Conservation (phyloP, 2,888 invertebrate species). For the Phlogophora meticulosa region DNA sequence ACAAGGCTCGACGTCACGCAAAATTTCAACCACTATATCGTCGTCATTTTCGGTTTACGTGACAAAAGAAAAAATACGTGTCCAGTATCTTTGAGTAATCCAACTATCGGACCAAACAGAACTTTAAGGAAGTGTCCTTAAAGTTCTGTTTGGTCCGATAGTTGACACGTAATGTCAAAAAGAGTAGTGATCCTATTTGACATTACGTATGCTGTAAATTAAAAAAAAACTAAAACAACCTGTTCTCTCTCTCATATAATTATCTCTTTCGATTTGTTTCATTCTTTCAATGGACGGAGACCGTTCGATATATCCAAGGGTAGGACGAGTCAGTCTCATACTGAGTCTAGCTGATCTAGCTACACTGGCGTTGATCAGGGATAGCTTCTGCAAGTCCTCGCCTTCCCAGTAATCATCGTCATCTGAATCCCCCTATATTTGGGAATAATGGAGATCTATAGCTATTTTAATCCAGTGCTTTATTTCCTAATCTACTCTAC, state of each 20-base stretch:
- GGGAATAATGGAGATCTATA: background rate
- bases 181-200: too few relatives aligned
- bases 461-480: background rate
- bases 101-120: too few relatives aligned
- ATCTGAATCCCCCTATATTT: constrained; percentile 28
- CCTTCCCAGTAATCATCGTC: constrained; percentile 80
- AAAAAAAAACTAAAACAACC: constrained; percentile 67
- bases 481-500: background rate
- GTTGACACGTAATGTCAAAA: too few relatives aligned
- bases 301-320: constrained; percentile 76
- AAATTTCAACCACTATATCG: too few relatives aligned
- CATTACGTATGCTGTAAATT: constrained; percentile 16
- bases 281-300: constrained; percentile 82
- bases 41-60: too few relatives aligned
- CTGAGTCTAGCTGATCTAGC: constrained; percentile 73
- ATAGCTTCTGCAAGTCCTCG: constrained; percentile 69
- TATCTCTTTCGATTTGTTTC: constrained; percentile 81
- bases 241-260: constrained; percentile 80
- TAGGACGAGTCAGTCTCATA: constrained; percentile 71
- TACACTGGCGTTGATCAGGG: constrained; percentile 77
- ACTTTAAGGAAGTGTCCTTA: too few relatives aligned
- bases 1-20: too few relatives aligned
- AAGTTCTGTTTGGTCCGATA: too few relatives aligned
- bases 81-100: too few relatives aligned
- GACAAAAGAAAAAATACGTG: too few relatives aligned